Evolutionary conservation across 2,797 vertebrate genomes (phyloP), one percentile per base, ranked within the genome.

Genomic region (Lerista edwardsae): DNA sequence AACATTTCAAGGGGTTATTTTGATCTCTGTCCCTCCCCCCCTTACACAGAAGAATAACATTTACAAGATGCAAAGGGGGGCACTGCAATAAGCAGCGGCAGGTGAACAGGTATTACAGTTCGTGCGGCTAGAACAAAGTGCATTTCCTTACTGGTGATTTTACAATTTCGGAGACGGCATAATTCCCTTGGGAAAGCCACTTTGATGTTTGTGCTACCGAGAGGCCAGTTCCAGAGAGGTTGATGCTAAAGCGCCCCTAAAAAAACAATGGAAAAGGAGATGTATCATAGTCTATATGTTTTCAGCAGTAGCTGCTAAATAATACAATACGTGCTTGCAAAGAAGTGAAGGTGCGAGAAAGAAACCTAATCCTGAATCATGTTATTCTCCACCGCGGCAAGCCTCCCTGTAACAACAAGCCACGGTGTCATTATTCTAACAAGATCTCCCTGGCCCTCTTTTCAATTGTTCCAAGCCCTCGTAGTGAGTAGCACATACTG

Each of bases 181-280:
- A 98, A 94, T 98, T 99, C 87, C 98, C 98, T 89, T 98, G 98
- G 0, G 97, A 97, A 82, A 97, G 95, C 98, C 98, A 99, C 36
- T 95, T 96, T n/a, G 97, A 95, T 3, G 96, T 93, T 57, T 97
- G 97, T 0, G 91, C 86, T 84, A 99, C 92, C 55, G 97, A 96
- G 34, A 99, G 95, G 36, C 98, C 98, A 1, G 98, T 99, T 91
- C 98, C 98, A 0, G 96, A 96, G 29, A 99, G 97, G 94, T 98
- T 98, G 94, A 99, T 95, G 90, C 96, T 97, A 91, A 99, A 99
- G 11, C 95, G 98, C 76, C 98, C 98, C 98, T 99, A 86, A 78
- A 92, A 91, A 27, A 86, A 80, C 67, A 88, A 65, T 31, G 31
- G 75, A 51, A 75, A 86, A 64, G 82, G 0, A 27, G 64, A 71